Conservation (phyloP, 2,113 vertebrate species). For the Charadrius vociferus region DNA sequence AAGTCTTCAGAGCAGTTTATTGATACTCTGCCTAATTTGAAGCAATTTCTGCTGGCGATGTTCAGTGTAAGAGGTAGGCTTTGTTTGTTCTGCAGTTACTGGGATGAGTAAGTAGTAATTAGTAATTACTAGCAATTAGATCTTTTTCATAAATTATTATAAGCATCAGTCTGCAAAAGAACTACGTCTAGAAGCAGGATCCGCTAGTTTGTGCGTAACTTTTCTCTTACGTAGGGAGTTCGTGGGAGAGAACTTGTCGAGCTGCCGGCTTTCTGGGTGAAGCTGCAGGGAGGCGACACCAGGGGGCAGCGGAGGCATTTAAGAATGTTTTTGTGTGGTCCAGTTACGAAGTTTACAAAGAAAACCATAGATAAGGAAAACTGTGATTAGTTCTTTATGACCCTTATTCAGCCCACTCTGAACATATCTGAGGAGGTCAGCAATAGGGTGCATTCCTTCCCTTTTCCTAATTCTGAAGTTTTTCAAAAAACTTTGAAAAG, state of each 20-base stretch:
- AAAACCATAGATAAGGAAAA: neutral
- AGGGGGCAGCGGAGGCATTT: neutral
- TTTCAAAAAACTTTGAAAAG: neutral
- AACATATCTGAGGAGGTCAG: neutral
- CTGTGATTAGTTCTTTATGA: neutral
- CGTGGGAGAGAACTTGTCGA: neutral
- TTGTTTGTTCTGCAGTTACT: neutral
- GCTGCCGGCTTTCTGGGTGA: neutral
- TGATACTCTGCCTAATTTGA: neutral
- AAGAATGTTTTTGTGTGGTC: neutral
- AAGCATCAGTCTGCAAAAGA: neutral
- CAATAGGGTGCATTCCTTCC: neutral
- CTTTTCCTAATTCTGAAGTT: neutral
- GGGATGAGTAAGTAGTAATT: neutral
- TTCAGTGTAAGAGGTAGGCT: neutral
- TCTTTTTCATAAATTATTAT: neutral
- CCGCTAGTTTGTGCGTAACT: accelerated
- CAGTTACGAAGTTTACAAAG: neutral
- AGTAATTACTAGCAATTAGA: neutral
- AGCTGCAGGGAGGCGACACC: neutral
- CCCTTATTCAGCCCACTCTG: neutral
- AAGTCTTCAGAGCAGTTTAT: neutral
- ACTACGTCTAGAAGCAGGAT: accelerated
- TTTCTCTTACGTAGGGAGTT: neutral
- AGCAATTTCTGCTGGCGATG: neutral